Base-by-base conservation (phyloP, 2,113 vertebrate species). In the Datnioides undecimradiatus region DNA sequence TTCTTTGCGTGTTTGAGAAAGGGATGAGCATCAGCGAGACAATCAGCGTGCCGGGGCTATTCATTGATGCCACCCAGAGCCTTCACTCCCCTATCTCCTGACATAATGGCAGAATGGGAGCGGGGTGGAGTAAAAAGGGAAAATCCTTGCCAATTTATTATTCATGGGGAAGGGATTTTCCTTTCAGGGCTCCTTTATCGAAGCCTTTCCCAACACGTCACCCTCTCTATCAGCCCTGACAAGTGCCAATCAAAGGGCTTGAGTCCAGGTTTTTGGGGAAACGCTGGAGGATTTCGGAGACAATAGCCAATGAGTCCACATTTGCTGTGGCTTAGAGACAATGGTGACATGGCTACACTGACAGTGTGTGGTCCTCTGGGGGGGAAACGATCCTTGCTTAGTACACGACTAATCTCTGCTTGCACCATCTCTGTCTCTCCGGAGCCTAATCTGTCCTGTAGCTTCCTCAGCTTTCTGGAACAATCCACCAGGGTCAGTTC, bases 211-310 rank as follows among this genome's bases (percentile, higher is more conserved):
- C 92, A 93, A 96, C 93, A 93, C 92, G 88, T 95, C 95, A 95
- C 92, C 96, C 95, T 95, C 96, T 97, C 96, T 95, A 95, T 96
- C 96, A 94, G 80, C 76, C 84, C 91, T 97, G 97, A 98, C 97
- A 97, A 97, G 95, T 97, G 97, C 95, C 98, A 98, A 96, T 98
- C 97, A 99, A 96, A 95, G 92, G 91, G 93, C 92, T 90, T 79
- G 87, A 90, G 89, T 94, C 90, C 88, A 91, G 90, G 90, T 91
- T 94, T 89, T 81, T 87, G 73, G 79, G 82, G 52, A 81, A 95
- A 84, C 34, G 77, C 82, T 79, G 59, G 74, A 89, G 93, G 91
- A 93, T 94, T 95, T 93, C 52, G 5, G 75, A 89, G 83, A 95
- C 95, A 95, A 95, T 92, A 73, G 82, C 73, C 69, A 62, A 76